These are phyloP conservation scores for Steatornis caripensis DNA, from an alignment of 2,113 vertebrate genomes.

Conservation along the genomic window DNA sequence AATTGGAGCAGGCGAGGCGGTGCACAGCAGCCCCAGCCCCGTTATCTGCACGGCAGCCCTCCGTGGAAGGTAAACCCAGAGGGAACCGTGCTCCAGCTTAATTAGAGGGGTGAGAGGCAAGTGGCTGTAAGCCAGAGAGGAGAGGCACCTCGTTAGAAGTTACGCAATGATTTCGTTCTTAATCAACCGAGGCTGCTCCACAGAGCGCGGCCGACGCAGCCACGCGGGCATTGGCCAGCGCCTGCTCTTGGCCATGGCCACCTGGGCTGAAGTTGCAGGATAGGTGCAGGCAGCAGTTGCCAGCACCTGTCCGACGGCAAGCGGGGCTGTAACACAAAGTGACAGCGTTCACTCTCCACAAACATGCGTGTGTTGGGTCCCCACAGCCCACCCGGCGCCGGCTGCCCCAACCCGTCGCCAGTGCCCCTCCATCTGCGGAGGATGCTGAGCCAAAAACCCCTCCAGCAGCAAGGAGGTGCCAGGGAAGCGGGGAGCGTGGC, in stretches of 20 bases:
- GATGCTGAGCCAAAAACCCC: neutral
- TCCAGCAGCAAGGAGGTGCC: neutral
- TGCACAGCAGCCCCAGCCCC: neutral
- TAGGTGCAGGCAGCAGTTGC: neutral
- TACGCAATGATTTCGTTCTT: constrained; percentile 25
- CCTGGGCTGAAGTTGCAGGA: neutral
- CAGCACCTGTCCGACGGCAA: neutral
- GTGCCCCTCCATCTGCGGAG: rapidly evolving
- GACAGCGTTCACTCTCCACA: neutral
- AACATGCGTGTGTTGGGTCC: rapidly evolving
- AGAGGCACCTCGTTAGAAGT: neutral
- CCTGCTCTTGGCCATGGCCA: neutral
- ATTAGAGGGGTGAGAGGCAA: neutral
- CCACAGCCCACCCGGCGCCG: neutral
- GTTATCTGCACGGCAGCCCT: neutral
- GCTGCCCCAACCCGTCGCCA: rapidly evolving
- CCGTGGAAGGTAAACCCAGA: neutral
- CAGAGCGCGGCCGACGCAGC: neutral
- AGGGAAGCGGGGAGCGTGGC: neutral
- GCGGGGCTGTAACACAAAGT: neutral
- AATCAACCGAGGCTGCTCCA: constrained; percentile 3
- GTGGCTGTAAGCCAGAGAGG: neutral
- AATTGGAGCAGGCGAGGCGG: rapidly evolving
- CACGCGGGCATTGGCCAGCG: neutral
- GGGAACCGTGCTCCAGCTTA: neutral